Percentiles rank a stretch among this genome's conserved stretches.
Evolutionary conservation across 2,113 vertebrate genomes (phyloP).

Genomic region (Sisor rabdophorus): DNA sequence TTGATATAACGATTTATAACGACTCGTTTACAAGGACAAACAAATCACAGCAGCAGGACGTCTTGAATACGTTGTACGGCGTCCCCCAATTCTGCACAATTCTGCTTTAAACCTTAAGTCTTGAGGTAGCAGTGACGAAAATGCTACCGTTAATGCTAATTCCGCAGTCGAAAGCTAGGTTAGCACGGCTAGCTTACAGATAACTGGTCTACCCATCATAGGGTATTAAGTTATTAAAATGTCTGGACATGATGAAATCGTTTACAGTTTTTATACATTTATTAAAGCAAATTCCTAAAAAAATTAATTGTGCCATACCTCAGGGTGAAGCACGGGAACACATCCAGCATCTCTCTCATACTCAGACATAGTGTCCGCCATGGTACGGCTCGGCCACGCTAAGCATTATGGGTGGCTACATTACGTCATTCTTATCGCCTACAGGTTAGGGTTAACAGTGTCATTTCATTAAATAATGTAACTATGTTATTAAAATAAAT

Average conservation of each 20-base stretch:
- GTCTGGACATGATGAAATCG: too few relatives aligned
- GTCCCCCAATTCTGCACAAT: not conserved
- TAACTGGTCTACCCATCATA: not conserved
- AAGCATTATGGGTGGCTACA: slow-evolving; percentile 79
- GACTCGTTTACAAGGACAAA: not conserved
- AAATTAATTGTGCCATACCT: slow-evolving; percentile 67
- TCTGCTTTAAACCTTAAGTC: not conserved
- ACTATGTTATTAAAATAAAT: not conserved
- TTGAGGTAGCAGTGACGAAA: not conserved
- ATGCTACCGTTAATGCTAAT: slow-evolving; percentile 13
- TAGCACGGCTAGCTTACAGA: not conserved
- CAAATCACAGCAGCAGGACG: too few relatives aligned
- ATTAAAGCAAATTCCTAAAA: too few relatives aligned
- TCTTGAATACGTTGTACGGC: not conserved
- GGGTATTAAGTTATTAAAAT: not conserved
- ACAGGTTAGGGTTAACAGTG: too few relatives aligned
- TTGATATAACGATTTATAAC: too few relatives aligned
- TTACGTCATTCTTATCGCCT: slow-evolving; percentile 5
- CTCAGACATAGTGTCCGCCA: slow-evolving; percentile 92
- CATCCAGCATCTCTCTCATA: slow-evolving; percentile 91
- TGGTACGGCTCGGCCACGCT: slow-evolving; percentile 84
- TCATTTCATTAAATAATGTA: slow-evolving; percentile 39
- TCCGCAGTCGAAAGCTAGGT: not conserved
- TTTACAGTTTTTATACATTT: too few relatives aligned
- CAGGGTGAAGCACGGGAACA: slow-evolving; percentile 90